Evolutionary conservation across 2,888 invertebrate species (phyloP).

Genomic region (Mellilla xanthometata): DNA sequence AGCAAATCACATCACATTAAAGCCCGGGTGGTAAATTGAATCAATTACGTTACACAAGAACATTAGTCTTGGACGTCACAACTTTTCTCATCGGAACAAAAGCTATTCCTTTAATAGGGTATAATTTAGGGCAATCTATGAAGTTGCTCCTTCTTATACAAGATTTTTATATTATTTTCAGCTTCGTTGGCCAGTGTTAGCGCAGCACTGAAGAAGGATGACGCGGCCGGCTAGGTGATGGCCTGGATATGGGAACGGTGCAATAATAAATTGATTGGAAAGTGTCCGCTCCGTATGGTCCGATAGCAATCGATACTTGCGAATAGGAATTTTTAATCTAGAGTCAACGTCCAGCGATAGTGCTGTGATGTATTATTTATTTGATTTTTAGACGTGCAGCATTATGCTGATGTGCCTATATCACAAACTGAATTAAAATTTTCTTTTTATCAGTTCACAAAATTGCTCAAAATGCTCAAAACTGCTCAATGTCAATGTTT

Average conservation of each 20-base stretch:
- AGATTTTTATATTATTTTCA: constrained; percentile 13
- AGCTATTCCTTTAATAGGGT: constrained; percentile 10
- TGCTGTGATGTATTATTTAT: too few relatives aligned
- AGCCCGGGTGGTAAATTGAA: constrained; percentile 6
- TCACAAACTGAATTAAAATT: too few relatives aligned
- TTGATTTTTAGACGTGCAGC: too few relatives aligned
- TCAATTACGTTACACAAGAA: constrained; percentile 7
- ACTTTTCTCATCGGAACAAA: constrained; percentile 17
- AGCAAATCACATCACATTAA: constrained; percentile 7
- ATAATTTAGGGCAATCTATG: constrained; percentile 6
- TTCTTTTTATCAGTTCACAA: too few relatives aligned
- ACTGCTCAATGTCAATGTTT: too few relatives aligned
- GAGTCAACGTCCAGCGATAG: not conserved
- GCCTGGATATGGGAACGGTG: not conserved
- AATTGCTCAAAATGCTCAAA: too few relatives aligned
- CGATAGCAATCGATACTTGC: constrained; percentile 29
- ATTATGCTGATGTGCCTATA: too few relatives aligned
- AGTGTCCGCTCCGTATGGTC: constrained; percentile 21
- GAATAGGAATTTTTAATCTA: constrained; percentile 3
- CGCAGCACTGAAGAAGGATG: constrained; percentile 15
- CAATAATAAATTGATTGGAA: constrained; percentile 25
- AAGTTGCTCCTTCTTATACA: constrained; percentile 3
- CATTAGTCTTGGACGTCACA: constrained; percentile 9
- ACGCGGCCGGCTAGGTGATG: not conserved
- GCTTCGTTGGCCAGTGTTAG: constrained; percentile 12